Evolutionary conservation across 2,797 vertebrate genomes (phyloP).

Genomic region (Anisognathus igniventris): DNA sequence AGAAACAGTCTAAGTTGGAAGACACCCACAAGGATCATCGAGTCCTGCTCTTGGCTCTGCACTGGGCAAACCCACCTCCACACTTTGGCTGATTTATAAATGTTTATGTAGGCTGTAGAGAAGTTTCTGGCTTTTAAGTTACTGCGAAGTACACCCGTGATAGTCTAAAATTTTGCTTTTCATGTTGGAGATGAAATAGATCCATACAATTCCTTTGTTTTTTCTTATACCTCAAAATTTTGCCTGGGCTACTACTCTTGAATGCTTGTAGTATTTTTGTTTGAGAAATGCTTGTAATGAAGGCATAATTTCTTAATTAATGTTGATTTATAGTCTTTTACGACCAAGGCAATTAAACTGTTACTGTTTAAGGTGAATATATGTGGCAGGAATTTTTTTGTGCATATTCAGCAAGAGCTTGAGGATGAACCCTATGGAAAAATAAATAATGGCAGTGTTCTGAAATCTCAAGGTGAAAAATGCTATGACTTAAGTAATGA

Average conservation of each 20-base stretch:
- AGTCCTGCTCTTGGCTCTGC: background rate
- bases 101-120: background rate
- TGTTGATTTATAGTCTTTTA: background rate
- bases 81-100: background rate
- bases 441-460: background rate
- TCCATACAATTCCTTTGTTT: background rate
- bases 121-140: background rate
- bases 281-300: background rate
- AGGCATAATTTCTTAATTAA: background rate
- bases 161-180: background rate
- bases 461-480: conserved; percentile 7
- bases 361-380: background rate
- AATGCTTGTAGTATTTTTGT: background rate
- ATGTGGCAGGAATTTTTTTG: background rate
- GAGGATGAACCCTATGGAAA: background rate
- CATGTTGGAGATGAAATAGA: background rate
- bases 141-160: background rate
- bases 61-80: background rate
- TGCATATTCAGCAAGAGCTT: background rate
- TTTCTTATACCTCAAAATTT: background rate
- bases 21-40: no score
- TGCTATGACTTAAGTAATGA: background rate
- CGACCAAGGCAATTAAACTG: background rate
- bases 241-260: background rate
- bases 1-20: background rate